A percentile compares a stretch with the other conserved stretches of the same genome.
Conservation (phyloP, 2,797 vertebrate species). For the Eospalax fontanierii region DNA sequence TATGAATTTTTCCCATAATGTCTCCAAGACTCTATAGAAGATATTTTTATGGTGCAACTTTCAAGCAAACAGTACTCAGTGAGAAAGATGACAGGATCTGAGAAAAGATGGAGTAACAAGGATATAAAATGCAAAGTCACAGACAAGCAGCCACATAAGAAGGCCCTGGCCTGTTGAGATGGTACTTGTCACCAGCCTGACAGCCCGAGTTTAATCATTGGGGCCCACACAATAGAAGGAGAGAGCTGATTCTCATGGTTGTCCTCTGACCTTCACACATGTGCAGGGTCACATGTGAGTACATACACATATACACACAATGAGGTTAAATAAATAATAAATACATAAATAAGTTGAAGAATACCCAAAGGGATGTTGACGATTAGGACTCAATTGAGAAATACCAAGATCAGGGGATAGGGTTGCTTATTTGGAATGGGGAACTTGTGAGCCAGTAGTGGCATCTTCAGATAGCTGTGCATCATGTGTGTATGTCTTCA, state of each 20-base stretch:
- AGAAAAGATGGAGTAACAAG: not conserved
- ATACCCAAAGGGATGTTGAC: not conserved
- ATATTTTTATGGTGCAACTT: constrained; percentile 35
- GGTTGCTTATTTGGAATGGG: not conserved
- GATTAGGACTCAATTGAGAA: not conserved
- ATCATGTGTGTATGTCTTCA: not conserved
- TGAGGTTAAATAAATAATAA: not conserved
- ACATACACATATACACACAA: not conserved
- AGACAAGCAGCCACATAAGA: not conserved
- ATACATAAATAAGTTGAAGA: not conserved
- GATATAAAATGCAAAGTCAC: not conserved
- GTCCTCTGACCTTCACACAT: not conserved
- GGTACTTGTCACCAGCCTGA: not conserved
- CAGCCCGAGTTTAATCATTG: not conserved
- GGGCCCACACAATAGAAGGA: not conserved
- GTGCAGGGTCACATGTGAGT: not conserved
- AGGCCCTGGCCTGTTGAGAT: not conserved
- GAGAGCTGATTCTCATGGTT: not conserved
- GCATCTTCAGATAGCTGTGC: not conserved
- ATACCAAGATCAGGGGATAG: not conserved
- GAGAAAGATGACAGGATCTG: not conserved
- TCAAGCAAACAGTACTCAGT: not conserved
- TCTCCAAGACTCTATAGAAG: not conserved
- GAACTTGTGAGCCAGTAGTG: not conserved
- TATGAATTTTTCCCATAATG: not conserved